Evolutionary conservation across 2,797 vertebrate genomes (phyloP).

Genomic region (Squalus acanthias): DNA sequence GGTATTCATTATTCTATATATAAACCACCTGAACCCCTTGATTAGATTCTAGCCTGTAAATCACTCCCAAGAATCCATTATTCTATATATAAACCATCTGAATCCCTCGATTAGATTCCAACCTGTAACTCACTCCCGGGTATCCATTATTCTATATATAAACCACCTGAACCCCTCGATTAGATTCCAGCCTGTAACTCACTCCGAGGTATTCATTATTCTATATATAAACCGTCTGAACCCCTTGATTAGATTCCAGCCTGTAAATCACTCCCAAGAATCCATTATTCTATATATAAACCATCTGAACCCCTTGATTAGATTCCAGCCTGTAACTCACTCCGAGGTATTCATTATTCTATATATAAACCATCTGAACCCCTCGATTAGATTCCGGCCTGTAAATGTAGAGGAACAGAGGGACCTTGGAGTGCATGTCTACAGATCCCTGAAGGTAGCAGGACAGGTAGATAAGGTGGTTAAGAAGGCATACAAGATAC

Average conservation of each 20-base stretch:
- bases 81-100: neutral
- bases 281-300: neutral
- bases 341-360: too few relatives aligned
- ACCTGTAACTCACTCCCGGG: neutral
- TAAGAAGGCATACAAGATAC: too few relatives aligned
- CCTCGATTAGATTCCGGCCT: neutral
- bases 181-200: neutral
- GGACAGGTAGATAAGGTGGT: too few relatives aligned
- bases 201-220: neutral
- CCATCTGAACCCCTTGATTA: neutral
- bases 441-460: too few relatives aligned
- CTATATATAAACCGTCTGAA: too few relatives aligned
- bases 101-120: neutral
- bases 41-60: too few relatives aligned
- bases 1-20: too few relatives aligned
- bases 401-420: neutral
- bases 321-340: neutral
- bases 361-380: neutral
- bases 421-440: too few relatives aligned
- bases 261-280: neutral
- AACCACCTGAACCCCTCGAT: neutral
- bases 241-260: neutral
- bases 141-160: neutral
- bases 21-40: too few relatives aligned
- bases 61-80: neutral